phyloP scores from a whole-genome alignment of 2,113 vertebrate genomes.

The Cardinalis cardinalis region DNA sequence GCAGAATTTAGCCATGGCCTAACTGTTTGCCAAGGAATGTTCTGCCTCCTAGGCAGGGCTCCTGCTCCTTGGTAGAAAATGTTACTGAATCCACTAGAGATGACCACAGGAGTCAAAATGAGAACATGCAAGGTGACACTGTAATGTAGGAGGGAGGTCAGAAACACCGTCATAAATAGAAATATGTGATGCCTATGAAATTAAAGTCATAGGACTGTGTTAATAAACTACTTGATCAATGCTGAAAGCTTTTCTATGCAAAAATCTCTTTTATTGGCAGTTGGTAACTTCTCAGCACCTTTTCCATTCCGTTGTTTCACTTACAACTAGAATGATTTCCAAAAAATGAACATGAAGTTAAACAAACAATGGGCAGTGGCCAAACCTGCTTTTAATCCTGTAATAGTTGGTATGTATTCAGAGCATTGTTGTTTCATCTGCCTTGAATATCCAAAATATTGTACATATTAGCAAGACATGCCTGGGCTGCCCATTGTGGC shows the following conservation, averaged over 20 bases:
- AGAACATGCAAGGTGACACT: not conserved
- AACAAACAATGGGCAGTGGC: not conserved
- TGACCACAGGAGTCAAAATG: not conserved
- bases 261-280: not conserved
- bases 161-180: slow-evolving; percentile 2
- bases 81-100: not conserved
- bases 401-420: not conserved
- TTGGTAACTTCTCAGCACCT: not conserved
- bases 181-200: not conserved
- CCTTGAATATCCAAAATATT: not conserved
- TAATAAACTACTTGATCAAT: not conserved
- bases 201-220: not conserved
- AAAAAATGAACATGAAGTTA: not conserved
- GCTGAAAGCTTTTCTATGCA: not conserved
- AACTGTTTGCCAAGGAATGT: not conserved
- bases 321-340: not conserved
- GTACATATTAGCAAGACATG: not conserved
- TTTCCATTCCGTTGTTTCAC: not conserved
- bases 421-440: not conserved
- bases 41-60: not conserved
- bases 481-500: not conserved
- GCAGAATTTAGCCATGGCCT: not conserved
- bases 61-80: not conserved
- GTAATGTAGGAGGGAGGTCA: not conserved
- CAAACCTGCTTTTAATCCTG: not conserved